These are phyloP conservation scores for Chloroclysta siterata DNA, from an alignment of 2,888 invertebrate species.

Conservation along the genomic window DNA sequence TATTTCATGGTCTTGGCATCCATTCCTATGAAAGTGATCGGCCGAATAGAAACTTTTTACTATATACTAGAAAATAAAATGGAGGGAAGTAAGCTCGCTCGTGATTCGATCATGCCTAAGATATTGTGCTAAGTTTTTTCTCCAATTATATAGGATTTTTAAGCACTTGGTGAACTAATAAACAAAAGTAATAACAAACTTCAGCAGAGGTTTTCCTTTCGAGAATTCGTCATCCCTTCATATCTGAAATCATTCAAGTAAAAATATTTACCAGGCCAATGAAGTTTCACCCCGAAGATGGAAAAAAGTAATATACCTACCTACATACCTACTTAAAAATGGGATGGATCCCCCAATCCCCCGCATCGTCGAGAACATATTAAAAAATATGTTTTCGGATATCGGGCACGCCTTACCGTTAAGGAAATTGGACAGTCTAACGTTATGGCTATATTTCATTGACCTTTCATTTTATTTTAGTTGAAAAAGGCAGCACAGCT, in stretches of 20 bases:
- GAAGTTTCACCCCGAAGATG: neutral
- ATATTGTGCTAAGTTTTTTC: too few species aligned
- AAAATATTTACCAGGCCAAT: neutral
- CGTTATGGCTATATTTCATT: conserved; percentile 48
- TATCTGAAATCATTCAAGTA: neutral
- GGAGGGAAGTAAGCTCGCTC: too few species aligned
- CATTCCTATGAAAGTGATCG: neutral
- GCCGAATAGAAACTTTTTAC: too few species aligned
- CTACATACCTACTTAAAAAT: conserved; percentile 40
- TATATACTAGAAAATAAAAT: too few species aligned
- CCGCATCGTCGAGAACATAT: conserved; percentile 47
- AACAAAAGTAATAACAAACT: too few species aligned
- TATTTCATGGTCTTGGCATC: conserved; percentile 1
- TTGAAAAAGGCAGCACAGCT: conserved; percentile 46
- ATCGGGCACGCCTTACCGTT: conserved; percentile 27
- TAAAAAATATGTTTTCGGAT: conserved; percentile 47
- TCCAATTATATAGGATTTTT: too few species aligned
- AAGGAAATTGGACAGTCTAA: conserved; percentile 47
- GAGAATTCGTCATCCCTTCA: too few species aligned
- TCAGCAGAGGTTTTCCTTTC: too few species aligned
- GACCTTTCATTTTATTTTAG: conserved; percentile 52
- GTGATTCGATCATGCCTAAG: too few species aligned
- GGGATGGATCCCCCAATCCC: conserved; percentile 38
- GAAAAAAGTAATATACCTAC: neutral
- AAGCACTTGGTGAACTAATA: too few species aligned